Evolutionary conservation across 2,797 vertebrate species (phyloP), one percentile per base, ranked within the genome.

Genomic region (Thunnus albacares): DNA sequence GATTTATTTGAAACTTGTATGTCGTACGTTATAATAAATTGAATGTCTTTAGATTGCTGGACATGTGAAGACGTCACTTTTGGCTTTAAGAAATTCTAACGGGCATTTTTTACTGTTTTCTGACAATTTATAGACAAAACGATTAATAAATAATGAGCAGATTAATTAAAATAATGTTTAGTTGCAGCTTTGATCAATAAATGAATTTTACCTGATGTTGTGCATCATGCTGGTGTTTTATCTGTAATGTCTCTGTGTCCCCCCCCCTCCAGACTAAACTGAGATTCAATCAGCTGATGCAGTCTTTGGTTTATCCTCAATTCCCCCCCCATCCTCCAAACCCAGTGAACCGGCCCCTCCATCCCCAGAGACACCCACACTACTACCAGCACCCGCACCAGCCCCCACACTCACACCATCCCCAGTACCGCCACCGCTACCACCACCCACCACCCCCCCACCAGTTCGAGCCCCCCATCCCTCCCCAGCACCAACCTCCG

Each of bases 211-310:
- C 30, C 30, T 33, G 28, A 30, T 30, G 28, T 30, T 30, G 28
- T 30, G 28, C 28, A 30, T 30, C 28, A 30, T 30, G 28, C 28
- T 30, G 28, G 28, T 30, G 30, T 33, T 33, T 33, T 33, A 33
- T 33, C 14, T 1, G 4, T 1, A 14, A 9, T 8, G 15, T 18
- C 6, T 1, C 7, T 13, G 17, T 24, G 12, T 24, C 15, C 82
- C 6, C 24, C 18, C 28, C 47, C 75, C 12, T 12, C 0, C 80
- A 96, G 95, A 90, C 91, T 2, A 92, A 96, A 2, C 84, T 96
- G 64, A 63, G 64, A 9, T 87, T 94, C 80, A 78, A 10, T 20
- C 90, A 90, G 79, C 41, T 92, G 79, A 90, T 92, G 71, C 83
- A 74, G 85, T 56, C 89, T 0, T 13, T 87, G 53, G 12, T 49